Evolutionary conservation across 1,140 invertebrate species (phyloP).

Genomic region (Drosophila sp.): DNA sequence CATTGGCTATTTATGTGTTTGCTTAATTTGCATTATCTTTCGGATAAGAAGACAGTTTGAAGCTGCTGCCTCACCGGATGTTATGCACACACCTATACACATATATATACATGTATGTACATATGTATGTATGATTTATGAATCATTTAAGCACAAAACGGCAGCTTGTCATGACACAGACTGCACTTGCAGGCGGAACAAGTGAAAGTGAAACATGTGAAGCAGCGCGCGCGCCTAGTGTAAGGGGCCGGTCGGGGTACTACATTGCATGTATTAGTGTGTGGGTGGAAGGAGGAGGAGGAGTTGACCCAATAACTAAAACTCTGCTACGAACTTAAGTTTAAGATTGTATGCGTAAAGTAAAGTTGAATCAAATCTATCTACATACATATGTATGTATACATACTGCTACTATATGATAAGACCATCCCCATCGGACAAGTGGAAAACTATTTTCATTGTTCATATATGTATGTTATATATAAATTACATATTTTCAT

Average conservation of each 20-base stretch:
- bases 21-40: conserved; percentile 8
- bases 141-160: conserved; percentile 15
- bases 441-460: neutral
- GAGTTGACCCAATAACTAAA: conserved; percentile 30
- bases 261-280: neutral
- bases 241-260: neutral
- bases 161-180: neutral
- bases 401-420: neutral
- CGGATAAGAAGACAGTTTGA: neutral
- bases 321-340: neutral
- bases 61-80: neutral
- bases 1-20: neutral
- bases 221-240: neutral
- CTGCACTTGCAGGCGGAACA: conserved; percentile 9
- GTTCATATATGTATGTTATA: no score
- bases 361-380: no score
- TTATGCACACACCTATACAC: neutral
- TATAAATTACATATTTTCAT: no score
- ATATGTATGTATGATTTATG: neutral
- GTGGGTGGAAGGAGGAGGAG: neutral
- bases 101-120: no score
- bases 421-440: neutral
- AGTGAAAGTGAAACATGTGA: conserved; percentile 15
- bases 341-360: neutral
- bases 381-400: neutral